phyloP scores from a whole-genome alignment of 2,888 invertebrate genomes.

The Acanthosepion pharaonis region DNA sequence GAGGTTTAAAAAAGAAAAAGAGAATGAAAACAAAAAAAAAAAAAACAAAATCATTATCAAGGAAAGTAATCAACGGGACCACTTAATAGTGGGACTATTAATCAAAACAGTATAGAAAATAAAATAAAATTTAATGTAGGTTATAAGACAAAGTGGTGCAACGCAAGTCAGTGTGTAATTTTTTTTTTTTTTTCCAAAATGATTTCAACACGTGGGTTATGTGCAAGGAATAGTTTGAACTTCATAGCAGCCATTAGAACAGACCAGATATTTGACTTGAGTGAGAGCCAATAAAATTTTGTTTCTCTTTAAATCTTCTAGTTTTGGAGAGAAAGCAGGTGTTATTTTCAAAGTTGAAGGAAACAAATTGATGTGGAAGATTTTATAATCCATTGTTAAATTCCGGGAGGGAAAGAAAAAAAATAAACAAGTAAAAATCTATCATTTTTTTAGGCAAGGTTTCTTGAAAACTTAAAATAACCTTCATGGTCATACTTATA shows the following conservation, averaged over 20 bases:
- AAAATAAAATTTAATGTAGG: background rate
- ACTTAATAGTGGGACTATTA: background rate
- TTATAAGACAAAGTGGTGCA: background rate
- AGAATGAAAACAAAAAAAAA: background rate
- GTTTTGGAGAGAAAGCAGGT: background rate
- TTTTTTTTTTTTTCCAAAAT: background rate
- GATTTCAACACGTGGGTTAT: slow-evolving; percentile 33
- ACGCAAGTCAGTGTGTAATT: background rate
- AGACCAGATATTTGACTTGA: background rate
- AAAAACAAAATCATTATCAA: background rate
- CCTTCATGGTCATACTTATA: background rate
- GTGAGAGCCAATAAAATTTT: background rate
- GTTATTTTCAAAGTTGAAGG: slow-evolving; percentile 17
- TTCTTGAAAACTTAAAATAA: background rate
- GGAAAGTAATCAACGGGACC: background rate
- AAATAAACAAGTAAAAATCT: background rate
- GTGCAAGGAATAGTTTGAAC: slow-evolving; percentile 22
- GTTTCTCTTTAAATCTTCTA: background rate
- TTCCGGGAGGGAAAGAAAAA: background rate
- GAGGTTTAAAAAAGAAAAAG: too few relatives aligned
- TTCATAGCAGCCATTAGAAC: slow-evolving; percentile 33
- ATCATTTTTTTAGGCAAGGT: background rate
- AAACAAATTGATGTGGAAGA: background rate
- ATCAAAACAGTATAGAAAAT: background rate
- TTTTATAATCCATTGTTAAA: background rate